A percentile compares a stretch with the other conserved stretches of the same genome.
phyloP scores from a whole-genome alignment of 2,797 vertebrate species.

The Clarias laeviceps region DNA sequence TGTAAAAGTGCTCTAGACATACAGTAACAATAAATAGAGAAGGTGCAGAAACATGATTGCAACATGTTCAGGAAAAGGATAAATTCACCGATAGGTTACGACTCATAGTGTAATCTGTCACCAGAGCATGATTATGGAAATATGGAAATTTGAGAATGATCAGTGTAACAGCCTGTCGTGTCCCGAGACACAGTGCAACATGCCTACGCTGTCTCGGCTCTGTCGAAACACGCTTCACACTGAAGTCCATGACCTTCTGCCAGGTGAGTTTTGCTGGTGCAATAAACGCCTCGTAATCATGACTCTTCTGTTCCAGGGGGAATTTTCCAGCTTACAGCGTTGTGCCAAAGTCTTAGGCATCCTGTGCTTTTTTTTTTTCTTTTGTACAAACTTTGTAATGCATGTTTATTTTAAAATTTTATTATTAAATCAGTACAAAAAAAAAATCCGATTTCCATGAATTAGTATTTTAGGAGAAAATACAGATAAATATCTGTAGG shows the following conservation, averaged over 20 bases:
- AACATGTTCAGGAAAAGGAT: background rate
- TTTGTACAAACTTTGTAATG: too few relatives aligned
- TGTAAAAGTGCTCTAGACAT: background rate
- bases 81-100: background rate
- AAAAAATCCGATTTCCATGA: too few relatives aligned
- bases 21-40: background rate
- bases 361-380: too few relatives aligned
- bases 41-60: background rate
- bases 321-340: conserved; percentile 61
- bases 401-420: too few relatives aligned
- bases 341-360: too few relatives aligned
- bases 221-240: background rate
- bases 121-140: too few relatives aligned
- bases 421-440: too few relatives aligned
- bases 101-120: too few relatives aligned
- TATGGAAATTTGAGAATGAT: background rate
- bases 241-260: background rate
- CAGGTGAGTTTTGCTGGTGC: conserved; percentile 46
- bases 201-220: background rate
- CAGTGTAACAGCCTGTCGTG: background rate
- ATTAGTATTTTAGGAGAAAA: too few relatives aligned
- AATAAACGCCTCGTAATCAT: conserved; percentile 53
- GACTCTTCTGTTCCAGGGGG: conserved; percentile 58
- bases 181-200: background rate
- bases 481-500: too few relatives aligned